Evolutionary conservation across 2,888 invertebrate genomes (phyloP).

Genomic region (Athalia circularis): DNA sequence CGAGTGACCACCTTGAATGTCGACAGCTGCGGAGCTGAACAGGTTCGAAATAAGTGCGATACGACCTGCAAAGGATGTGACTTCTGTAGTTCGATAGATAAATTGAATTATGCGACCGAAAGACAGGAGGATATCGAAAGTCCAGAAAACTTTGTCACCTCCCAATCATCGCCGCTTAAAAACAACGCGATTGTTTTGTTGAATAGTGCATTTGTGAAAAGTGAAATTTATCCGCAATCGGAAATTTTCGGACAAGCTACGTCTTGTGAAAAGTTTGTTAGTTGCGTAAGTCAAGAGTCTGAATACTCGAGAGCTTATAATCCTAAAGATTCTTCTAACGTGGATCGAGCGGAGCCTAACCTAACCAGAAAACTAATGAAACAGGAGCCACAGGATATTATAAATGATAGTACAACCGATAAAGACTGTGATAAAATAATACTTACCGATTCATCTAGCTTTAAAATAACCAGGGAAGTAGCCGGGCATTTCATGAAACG

Average conservation of each 20-base stretch:
- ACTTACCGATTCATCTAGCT: conserved; percentile 49
- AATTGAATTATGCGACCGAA: conserved; percentile 5
- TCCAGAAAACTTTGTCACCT: conserved; percentile 45
- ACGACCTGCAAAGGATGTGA: conserved; percentile 5
- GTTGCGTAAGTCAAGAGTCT: not conserved
- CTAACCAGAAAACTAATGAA: conserved; percentile 50
- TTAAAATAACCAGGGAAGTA: conserved; percentile 46
- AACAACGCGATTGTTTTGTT: conserved; percentile 45
- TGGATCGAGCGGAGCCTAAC: not conserved
- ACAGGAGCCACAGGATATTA: conserved; percentile 48
- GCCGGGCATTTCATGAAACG: not conserved
- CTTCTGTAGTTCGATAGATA: conserved; percentile 4
- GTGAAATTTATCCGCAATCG: conserved; percentile 34
- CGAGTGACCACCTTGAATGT: not conserved
- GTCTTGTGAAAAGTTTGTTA: not conserved
- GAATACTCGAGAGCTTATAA: not conserved
- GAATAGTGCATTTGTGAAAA: conserved; percentile 46
- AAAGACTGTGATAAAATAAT: conserved; percentile 52
- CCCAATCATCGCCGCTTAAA: conserved; percentile 42
- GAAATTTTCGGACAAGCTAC: conserved; percentile 18
- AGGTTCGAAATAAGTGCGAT: conserved; percentile 12
- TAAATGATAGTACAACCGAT: conserved; percentile 47
- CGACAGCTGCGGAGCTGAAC: not conserved
- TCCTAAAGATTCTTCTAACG: not conserved
- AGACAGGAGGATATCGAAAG: conserved; percentile 11